These are phyloP conservation scores for Toxotes lorentzi DNA, from an alignment of 2,797 vertebrate species.

Conservation along the genomic window DNA sequence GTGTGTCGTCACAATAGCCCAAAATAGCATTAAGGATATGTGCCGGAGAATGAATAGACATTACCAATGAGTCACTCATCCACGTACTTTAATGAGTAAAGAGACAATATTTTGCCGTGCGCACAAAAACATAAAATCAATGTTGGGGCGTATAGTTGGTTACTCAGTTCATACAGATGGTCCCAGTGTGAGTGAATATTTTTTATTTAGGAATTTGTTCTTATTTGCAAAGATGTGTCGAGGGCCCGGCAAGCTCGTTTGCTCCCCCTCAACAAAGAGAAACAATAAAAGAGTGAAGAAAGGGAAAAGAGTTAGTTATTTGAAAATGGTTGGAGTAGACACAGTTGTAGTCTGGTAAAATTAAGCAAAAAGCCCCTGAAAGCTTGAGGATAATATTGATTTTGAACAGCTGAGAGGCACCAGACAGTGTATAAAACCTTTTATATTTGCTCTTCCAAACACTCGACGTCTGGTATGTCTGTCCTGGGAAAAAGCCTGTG, in stretches of 20 bases:
- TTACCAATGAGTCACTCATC: conserved; percentile 37
- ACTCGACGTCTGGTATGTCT: conserved; percentile 3
- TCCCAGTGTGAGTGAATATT: background rate
- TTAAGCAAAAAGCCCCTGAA: conserved; percentile 26
- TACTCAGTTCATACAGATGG: conserved; percentile 31
- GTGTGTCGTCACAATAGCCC: conserved; percentile 19
- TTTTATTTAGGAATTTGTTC: conserved; percentile 20
- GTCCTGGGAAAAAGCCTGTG: conserved; percentile 23
- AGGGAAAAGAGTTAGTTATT: background rate
- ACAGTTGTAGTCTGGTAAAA: conserved; percentile 24
- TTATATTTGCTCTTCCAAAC: conserved; percentile 39
- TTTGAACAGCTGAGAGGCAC: conserved; percentile 44
- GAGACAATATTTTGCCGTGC: conserved; percentile 18
- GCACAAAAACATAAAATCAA: conserved; percentile 19
- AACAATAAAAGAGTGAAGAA: background rate
- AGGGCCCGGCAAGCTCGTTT: conserved; percentile 25
- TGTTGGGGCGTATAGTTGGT: conserved; percentile 13
- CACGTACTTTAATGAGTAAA: conserved; percentile 28
- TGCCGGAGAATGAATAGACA: conserved; percentile 42
- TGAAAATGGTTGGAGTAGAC: background rate
- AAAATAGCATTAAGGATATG: conserved; percentile 37
- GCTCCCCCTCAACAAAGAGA: background rate
- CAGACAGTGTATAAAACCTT: conserved; percentile 42
- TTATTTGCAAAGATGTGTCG: conserved; percentile 7
- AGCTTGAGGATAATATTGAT: conserved; percentile 38